phyloP scores from a whole-genome alignment of 2,113 vertebrate genomes.

The Thinocorus orbignyianus region DNA sequence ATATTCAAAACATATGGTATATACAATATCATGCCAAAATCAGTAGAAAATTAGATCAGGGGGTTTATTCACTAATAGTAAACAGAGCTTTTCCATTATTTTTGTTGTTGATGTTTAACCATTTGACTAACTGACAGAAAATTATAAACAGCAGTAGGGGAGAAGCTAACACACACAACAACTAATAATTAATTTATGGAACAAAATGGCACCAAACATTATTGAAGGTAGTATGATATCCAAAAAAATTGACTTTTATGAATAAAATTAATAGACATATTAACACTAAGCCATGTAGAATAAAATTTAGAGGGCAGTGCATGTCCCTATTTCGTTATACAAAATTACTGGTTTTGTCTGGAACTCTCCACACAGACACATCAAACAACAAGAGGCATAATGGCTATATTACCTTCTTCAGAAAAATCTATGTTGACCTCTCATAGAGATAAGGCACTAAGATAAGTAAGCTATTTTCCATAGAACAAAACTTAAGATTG shows the following conservation, averaged over 20 bases:
- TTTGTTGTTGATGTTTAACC: background rate
- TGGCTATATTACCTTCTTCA: background rate
- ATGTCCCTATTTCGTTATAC: background rate
- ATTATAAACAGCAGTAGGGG: background rate
- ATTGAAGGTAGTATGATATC: background rate
- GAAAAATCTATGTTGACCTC: background rate
- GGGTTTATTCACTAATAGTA: background rate
- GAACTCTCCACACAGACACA: background rate
- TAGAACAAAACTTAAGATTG: background rate
- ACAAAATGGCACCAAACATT: background rate
- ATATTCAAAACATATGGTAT: background rate
- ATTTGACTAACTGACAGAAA: background rate
- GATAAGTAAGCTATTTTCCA: background rate
- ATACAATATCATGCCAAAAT: background rate
- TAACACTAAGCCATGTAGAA: background rate
- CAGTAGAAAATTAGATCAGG: background rate
- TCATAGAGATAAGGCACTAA: background rate
- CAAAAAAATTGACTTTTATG: background rate
- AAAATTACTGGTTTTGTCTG: background rate
- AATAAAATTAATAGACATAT: background rate
- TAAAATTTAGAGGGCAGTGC: background rate
- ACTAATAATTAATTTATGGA: background rate
- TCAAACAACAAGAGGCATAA: background rate
- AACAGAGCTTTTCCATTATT: background rate
- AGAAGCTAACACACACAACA: background rate